Conservation (phyloP, 2,888 invertebrate species). For the Hylaea fasciaria region DNA sequence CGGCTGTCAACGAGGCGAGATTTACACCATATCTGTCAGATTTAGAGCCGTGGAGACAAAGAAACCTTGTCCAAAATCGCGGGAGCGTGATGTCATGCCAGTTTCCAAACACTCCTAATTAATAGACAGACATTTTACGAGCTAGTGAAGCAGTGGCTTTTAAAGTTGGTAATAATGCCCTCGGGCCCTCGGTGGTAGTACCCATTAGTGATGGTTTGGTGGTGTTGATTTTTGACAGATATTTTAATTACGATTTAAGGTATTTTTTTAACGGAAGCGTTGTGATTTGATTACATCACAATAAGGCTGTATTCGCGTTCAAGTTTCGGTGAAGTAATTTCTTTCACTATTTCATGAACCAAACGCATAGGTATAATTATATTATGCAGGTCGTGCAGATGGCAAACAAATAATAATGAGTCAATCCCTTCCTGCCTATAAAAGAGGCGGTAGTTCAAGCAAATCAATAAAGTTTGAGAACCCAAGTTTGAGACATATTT, state of each 20-base stretch:
- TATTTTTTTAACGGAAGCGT: too few species aligned
- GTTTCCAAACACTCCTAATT: constrained; percentile 58
- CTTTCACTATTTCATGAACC: too few species aligned
- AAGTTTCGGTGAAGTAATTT: too few species aligned
- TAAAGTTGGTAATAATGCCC: constrained; percentile 13
- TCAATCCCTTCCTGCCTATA: too few species aligned
- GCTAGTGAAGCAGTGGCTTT: constrained; percentile 53
- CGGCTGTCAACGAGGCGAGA: constrained; percentile 71
- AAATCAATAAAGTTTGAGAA: constrained; percentile 4
- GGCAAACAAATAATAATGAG: too few species aligned
- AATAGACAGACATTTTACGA: constrained; percentile 73
- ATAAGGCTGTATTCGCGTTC: too few species aligned
- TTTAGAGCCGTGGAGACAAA: constrained; percentile 67
- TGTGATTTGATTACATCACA: too few species aligned
- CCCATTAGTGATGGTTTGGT: not conserved
- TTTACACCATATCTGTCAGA: constrained; percentile 77
- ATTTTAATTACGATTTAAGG: too few species aligned
- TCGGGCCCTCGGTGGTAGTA: not conserved
- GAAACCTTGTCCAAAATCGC: constrained; percentile 71
- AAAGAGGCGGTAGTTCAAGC: too few species aligned
- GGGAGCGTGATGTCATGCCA: constrained; percentile 75
- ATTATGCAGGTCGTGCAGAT: too few species aligned
- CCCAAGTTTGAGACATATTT: not conserved
- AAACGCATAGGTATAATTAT: too few species aligned
- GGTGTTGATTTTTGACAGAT: not conserved